Evolutionary conservation across 2,113 vertebrate genomes (phyloP).

Genomic region (Glaucomys volans): DNA sequence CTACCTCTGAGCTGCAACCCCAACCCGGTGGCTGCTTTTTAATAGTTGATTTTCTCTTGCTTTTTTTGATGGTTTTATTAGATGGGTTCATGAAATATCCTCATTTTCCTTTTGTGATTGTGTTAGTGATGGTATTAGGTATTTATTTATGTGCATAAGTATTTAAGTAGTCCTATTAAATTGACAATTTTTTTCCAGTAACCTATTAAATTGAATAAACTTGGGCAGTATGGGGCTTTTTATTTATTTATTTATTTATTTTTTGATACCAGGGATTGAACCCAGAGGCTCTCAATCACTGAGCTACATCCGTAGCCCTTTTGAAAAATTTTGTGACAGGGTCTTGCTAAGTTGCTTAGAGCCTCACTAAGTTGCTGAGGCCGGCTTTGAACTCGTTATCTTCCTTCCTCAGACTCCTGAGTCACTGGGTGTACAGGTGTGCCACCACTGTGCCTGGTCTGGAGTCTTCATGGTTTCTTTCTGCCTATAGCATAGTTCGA

Average conservation of each 20-base stretch:
- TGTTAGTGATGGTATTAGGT: not conserved
- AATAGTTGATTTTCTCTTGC: not conserved
- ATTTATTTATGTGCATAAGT: not conserved
- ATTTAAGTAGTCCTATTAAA: not conserved
- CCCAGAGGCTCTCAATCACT: no score
- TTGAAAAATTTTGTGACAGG: no score
- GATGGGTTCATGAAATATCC: not conserved
- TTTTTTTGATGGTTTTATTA: slow-evolving; percentile 28
- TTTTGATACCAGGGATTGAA: no score
- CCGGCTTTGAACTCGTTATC: no score
- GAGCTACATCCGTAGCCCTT: no score
- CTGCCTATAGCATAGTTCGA: not conserved
- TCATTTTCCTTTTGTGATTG: not conserved
- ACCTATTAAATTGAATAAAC: slow-evolving; percentile 12
- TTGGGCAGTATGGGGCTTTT: not conserved
- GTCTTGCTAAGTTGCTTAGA: no score
- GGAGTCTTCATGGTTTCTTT: not conserved
- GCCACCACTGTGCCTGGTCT: no score
- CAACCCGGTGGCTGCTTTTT: not conserved
- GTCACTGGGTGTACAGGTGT: no score
- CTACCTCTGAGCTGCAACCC: no score
- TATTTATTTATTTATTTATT: not conserved
- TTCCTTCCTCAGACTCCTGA: no score
- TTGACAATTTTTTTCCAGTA: not conserved
- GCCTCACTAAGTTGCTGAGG: no score